Evolutionary conservation across 2,797 vertebrate species (phyloP).

Genomic region (Pelobates cultripes): DNA sequence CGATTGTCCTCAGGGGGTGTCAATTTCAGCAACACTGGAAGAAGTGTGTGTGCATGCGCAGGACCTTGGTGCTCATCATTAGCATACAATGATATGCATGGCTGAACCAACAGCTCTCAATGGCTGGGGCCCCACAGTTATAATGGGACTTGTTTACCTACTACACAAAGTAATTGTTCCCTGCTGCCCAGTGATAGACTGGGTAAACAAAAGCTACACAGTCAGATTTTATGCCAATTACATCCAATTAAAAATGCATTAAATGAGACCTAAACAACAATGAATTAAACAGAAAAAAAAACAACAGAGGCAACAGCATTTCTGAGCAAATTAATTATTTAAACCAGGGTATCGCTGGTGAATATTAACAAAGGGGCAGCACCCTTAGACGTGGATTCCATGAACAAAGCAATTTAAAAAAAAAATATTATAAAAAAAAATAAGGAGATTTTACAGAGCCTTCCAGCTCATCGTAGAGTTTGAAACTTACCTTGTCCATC

Average conservation of each 20-base stretch:
- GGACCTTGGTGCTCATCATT: neutral
- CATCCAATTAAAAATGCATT: constrained; percentile 13
- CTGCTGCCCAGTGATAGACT: neutral
- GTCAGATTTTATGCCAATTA: constrained; percentile 9
- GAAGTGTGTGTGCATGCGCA: constrained; percentile 7
- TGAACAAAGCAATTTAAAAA: too few relatives aligned
- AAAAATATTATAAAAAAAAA: neutral
- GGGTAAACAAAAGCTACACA: constrained; percentile 16
- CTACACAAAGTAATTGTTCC: neutral
- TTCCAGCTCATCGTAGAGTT: neutral
- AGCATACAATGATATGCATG: constrained; percentile 37
- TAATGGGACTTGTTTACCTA: constrained; percentile 6
- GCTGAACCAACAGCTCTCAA: constrained; percentile 31
- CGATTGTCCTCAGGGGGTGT: constrained; percentile 43
- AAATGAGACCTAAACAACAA: neutral
- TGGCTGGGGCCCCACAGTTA: neutral
- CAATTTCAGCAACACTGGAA: constrained; percentile 14
- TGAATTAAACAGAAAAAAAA: neutral
- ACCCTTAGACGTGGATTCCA: too few relatives aligned
- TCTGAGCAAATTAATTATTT: neutral
- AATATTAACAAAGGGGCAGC: too few relatives aligned
- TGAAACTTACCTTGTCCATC: constrained; percentile 64
- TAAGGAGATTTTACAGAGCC: neutral
- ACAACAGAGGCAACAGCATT: neutral
- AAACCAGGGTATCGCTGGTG: too few relatives aligned